A percentile compares a stretch with the other conserved stretches of the same genome.
phyloP scores from a whole-genome alignment of 2,113 vertebrate genomes.

The Dasyurus viverrinus region DNA sequence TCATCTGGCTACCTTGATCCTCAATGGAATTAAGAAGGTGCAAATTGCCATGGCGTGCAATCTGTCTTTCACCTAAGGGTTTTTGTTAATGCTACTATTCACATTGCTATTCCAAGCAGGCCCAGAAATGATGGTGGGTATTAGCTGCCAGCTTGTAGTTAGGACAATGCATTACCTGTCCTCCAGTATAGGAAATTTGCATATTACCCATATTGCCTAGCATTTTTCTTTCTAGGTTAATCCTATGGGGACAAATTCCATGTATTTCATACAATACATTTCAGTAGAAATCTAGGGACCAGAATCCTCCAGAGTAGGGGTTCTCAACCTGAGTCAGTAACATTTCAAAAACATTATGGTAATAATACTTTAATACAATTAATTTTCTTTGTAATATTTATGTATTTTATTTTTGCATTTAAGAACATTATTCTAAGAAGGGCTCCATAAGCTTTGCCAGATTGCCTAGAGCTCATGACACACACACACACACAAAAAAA shows the following conservation, averaged over 20 bases:
- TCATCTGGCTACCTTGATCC: conserved; percentile 14
- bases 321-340: background rate
- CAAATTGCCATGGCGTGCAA: background rate
- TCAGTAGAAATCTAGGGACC: background rate
- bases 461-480: background rate
- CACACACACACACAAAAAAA: background rate
- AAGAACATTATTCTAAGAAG: background rate
- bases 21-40: background rate
- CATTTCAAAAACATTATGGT: background rate
- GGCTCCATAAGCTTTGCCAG: background rate
- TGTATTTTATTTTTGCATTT: background rate
- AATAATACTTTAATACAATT: background rate
- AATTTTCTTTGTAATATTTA: background rate
- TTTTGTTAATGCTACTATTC: background rate
- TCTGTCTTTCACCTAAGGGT: background rate
- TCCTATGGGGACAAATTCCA: background rate
- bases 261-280: fast-evolving
- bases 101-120: background rate
- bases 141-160: conserved; percentile 29
- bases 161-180: background rate
- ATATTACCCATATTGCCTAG: background rate
- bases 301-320: background rate
- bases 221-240: background rate
- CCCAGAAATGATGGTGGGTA: background rate
- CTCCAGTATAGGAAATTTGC: background rate